A percentile compares a stretch with the other conserved stretches of the same genome.
phyloP scores from a whole-genome alignment of 2,888 invertebrate species.

The Sicus ferrugineus region DNA sequence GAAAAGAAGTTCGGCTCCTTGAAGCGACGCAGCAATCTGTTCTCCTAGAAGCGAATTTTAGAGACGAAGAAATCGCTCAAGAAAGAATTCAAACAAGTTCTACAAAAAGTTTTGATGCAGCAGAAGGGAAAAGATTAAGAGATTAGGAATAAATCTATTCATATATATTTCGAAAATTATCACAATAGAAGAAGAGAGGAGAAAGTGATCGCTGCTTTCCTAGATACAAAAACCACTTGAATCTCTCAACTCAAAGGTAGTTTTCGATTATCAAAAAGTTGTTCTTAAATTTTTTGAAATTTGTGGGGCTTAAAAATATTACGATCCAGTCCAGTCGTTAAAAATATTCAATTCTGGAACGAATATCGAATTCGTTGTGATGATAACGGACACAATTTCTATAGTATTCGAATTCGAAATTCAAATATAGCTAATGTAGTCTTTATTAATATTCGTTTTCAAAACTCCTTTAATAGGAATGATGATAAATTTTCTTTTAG shows the following conservation, averaged over 20 bases:
- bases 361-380: too few relatives aligned
- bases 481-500: too few relatives aligned
- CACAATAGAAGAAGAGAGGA: background rate
- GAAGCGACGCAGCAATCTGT: constrained; percentile 67
- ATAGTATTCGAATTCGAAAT: too few relatives aligned
- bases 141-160: background rate
- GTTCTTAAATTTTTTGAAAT: background rate
- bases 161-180: background rate
- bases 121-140: constrained; percentile 27
- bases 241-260: background rate
- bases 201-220: background rate
- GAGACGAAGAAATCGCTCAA: constrained; percentile 50
- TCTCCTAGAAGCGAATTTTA: constrained; percentile 64
- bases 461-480: too few relatives aligned
- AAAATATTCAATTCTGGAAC: too few relatives aligned
- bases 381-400: too few relatives aligned
- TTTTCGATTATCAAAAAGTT: background rate
- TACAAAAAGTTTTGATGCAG: constrained; percentile 47
- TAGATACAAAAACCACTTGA: background rate
- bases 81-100: constrained; percentile 50
- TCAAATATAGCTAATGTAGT: too few relatives aligned
- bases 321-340: too few relatives aligned
- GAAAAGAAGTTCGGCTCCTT: constrained; percentile 66
- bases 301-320: background rate
- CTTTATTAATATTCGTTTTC: too few relatives aligned